A percentile compares a stretch with the other conserved stretches of the same genome.
Evolutionary conservation across 2,797 vertebrate genomes (phyloP).

Genomic region (Sebastiscus albofasciatus): DNA sequence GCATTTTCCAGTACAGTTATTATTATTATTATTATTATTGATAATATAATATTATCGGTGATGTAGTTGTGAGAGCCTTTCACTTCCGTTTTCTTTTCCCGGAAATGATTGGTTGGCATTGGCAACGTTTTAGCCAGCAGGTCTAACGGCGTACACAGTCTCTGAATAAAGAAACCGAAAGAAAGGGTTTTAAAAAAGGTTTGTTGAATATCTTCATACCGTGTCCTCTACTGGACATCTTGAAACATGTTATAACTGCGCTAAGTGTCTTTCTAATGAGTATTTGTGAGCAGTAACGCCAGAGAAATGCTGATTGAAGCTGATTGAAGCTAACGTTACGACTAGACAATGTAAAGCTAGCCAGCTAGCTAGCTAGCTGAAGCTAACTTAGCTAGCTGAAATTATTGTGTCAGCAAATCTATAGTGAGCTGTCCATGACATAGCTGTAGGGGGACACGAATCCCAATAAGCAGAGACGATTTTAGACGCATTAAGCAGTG

Average conservation of each 20-base stretch:
- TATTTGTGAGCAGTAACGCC: neutral
- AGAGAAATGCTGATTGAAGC: conserved; percentile 32
- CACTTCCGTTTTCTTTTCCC: conserved; percentile 74
- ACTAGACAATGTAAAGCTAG: conserved; percentile 63
- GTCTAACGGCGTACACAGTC: conserved; percentile 56
- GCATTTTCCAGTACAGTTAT: too few relatives aligned
- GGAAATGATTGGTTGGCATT: conserved; percentile 85
- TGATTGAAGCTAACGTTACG: conserved; percentile 58
- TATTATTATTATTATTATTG: neutral
- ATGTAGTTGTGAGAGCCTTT: neutral
- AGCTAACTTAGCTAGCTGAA: conserved; percentile 52
- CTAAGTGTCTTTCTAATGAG: neutral
- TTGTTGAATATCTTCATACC: conserved; percentile 34
- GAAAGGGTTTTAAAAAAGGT: conserved; percentile 65
- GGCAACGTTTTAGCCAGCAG: conserved; percentile 82
- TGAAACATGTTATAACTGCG: neutral
- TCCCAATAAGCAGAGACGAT: neutral
- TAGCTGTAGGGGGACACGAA: neutral
- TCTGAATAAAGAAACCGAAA: conserved; percentile 66
- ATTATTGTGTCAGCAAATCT: conserved; percentile 53
- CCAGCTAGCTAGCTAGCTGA: conserved; percentile 29
- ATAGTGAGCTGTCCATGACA: neutral
- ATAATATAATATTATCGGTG: too few relatives aligned
- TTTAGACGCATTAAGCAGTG: fast-evolving
- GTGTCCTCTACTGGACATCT: neutral